Evolutionary conservation across 2,797 vertebrate species (phyloP).

Genomic region (Petrocephalus sullivani): DNA sequence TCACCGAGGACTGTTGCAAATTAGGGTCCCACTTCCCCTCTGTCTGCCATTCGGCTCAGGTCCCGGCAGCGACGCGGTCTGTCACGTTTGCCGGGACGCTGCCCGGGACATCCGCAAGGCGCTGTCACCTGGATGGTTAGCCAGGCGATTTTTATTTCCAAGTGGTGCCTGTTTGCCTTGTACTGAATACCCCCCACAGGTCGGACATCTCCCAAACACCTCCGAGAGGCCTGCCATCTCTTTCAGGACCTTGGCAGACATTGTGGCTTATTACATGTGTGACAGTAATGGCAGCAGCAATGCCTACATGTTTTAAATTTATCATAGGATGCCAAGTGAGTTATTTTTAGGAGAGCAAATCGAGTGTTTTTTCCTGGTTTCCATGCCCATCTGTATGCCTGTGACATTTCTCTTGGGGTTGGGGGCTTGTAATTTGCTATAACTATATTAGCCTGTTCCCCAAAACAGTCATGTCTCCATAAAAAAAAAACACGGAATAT

Average conservation of each 20-base stretch:
- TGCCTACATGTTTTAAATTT: neutral
- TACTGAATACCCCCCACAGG: constrained; percentile 27
- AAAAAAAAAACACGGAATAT: neutral
- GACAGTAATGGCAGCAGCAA: neutral
- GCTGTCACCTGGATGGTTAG: constrained; percentile 32
- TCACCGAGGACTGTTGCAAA: constrained; percentile 2
- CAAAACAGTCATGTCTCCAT: neutral
- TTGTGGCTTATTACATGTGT: constrained; percentile 10
- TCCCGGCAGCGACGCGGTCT: neutral
- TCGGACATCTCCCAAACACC: constrained; percentile 7
- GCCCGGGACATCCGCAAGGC: constrained; percentile 26
- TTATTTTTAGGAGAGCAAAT: constrained; percentile 29
- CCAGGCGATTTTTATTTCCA: constrained; percentile 36
- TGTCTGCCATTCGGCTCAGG: constrained; percentile 18
- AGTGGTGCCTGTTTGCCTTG: constrained; percentile 24
- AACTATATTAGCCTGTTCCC: constrained; percentile 39
- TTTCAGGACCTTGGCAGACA: constrained; percentile 32
- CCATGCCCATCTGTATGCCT: constrained; percentile 13
- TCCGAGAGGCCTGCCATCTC: neutral
- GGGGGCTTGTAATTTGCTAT: constrained; percentile 27
- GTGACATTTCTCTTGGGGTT: neutral
- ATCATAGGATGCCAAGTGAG: neutral
- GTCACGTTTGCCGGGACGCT: constrained; percentile 23
- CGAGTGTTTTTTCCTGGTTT: constrained; percentile 11
- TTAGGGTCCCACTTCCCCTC: constrained; percentile 10